Conservation (phyloP, 2,888 invertebrate species). For the Drosophila tripunctata region DNA sequence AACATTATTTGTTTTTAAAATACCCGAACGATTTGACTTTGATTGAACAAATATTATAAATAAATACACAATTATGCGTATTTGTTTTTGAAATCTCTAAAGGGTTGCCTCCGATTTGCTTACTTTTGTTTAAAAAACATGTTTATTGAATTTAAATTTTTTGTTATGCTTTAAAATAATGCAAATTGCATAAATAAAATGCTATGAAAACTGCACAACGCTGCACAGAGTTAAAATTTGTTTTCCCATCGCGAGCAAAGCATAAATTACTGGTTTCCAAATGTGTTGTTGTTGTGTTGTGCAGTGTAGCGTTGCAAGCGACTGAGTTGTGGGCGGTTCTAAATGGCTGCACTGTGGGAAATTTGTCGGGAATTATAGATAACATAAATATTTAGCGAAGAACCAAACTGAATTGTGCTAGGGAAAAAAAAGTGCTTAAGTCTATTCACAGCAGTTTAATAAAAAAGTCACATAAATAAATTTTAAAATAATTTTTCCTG, state of each 20-base stretch:
- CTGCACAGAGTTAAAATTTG: background rate
- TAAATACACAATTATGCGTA: too few species aligned
- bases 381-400: background rate
- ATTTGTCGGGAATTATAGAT: background rate
- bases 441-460: too few species aligned
- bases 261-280: conserved; percentile 40
- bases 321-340: conserved; percentile 40
- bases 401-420: too few species aligned
- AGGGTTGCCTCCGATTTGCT: too few species aligned
- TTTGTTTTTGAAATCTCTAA: too few species aligned
- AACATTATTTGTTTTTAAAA: background rate
- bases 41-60: too few species aligned
- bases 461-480: too few species aligned
- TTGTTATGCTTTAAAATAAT: too few species aligned
- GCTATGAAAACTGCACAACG: background rate
- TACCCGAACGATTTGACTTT: too few species aligned
- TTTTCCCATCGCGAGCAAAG: conserved; percentile 48
- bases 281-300: conserved; percentile 20
- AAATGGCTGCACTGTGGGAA: background rate
- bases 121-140: too few species aligned
- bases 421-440: background rate
- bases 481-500: too few species aligned
- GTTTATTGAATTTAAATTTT: too few species aligned
- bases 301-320: conserved; percentile 48
- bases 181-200: background rate